These are phyloP conservation scores for Enteromius fasciolatus DNA, from an alignment of 2,797 vertebrate species.

Conservation along the genomic window DNA sequence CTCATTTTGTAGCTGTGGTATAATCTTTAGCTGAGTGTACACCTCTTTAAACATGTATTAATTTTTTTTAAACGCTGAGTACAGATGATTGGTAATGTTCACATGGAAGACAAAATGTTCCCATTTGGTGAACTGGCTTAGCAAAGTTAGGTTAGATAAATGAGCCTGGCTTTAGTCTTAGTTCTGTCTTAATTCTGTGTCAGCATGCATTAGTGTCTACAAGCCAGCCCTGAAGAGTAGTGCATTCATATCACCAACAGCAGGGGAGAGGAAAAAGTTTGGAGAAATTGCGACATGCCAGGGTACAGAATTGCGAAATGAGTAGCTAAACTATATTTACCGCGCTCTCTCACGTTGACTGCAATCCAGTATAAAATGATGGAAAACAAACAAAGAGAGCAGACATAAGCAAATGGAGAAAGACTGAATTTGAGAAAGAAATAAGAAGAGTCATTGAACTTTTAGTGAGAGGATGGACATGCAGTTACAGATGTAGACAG, in stretches of 20 bases:
- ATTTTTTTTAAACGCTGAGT: slow-evolving; percentile 60
- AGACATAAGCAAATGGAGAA: slow-evolving; percentile 80
- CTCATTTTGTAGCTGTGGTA: slow-evolving; percentile 68
- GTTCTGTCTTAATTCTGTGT: slow-evolving; percentile 56
- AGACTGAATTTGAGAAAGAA: slow-evolving; percentile 59
- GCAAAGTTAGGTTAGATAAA: slow-evolving; percentile 54
- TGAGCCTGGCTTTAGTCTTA: slow-evolving; percentile 36
- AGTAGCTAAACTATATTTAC: slow-evolving; percentile 87
- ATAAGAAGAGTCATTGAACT: slow-evolving; percentile 65
- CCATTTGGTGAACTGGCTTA: slow-evolving; percentile 69
- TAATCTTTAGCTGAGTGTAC: slow-evolving; percentile 66
- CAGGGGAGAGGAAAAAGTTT: slow-evolving; percentile 65
- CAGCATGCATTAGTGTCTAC: slow-evolving; percentile 75
- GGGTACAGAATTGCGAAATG: slow-evolving; percentile 60
- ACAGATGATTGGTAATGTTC: slow-evolving; percentile 73
- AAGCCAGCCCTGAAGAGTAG: slow-evolving; percentile 55
- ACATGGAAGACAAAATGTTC: slow-evolving; percentile 63
- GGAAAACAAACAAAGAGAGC: slow-evolving; percentile 82
- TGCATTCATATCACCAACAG: slow-evolving; percentile 56
- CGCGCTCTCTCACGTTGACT: slow-evolving; percentile 92
- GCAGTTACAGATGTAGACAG: slow-evolving; percentile 68
- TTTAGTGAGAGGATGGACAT: slow-evolving; percentile 67
- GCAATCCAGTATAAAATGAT: slow-evolving; percentile 81
- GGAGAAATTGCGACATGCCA: slow-evolving; percentile 71
- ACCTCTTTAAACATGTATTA: slow-evolving; percentile 61